phyloP scores from a whole-genome alignment of 2,888 invertebrate genomes.

The Tromatobia lineatoria region DNA sequence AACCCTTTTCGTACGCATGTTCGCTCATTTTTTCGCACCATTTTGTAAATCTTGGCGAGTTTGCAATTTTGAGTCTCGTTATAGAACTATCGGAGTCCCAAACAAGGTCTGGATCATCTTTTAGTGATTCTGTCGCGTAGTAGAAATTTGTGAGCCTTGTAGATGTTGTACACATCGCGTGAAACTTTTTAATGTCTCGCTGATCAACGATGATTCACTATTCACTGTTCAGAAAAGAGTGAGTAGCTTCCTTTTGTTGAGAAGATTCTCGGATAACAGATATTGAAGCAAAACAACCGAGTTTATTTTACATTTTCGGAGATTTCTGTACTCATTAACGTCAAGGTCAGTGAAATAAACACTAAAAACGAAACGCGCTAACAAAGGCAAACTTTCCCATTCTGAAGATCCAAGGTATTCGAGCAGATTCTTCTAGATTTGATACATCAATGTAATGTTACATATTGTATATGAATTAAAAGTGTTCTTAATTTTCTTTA shows the following conservation, averaged over 20 bases:
- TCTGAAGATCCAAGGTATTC: too few relatives aligned
- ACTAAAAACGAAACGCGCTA: not conserved
- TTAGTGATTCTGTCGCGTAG: constrained; percentile 47
- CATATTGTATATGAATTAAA: too few relatives aligned
- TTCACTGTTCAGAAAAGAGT: not conserved
- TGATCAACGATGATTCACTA: constrained; percentile 17
- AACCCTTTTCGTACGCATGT: not conserved
- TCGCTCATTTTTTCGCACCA: constrained; percentile 32
- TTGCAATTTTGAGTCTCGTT: constrained; percentile 5
- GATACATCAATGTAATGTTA: too few relatives aligned
- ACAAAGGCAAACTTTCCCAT: not conserved
- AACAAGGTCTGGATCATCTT: constrained; percentile 36
- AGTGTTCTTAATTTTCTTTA: too few relatives aligned
- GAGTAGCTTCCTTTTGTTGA: not conserved
- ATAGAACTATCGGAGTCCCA: constrained; percentile 62
- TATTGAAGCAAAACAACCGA: not conserved
- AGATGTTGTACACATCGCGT: not conserved
- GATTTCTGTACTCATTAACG: not conserved
- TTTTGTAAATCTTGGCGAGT: constrained; percentile 23
- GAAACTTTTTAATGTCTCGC: not conserved
- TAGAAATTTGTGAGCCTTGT: constrained; percentile 50
- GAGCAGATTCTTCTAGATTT: too few relatives aligned
- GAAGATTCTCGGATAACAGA: not conserved
- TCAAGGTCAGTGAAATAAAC: not conserved
- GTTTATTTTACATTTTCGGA: not conserved